phyloP scores from a whole-genome alignment of 2,888 invertebrate genomes.

The Chrysopilus asiliformis region DNA sequence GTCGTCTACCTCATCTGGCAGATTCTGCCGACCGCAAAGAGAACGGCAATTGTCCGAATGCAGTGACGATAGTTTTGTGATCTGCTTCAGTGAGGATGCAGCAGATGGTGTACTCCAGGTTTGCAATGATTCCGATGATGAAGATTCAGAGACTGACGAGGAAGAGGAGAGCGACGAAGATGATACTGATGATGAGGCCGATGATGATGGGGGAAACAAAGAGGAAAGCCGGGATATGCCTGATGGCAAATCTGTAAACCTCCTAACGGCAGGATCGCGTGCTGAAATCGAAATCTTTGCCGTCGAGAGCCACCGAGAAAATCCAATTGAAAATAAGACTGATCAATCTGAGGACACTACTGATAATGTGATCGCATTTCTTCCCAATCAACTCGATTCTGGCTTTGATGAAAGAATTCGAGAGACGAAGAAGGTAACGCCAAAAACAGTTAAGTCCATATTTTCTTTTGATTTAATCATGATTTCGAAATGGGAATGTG shows the following conservation, averaged over 20 bases:
- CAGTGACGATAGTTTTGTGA: slow-evolving; percentile 21
- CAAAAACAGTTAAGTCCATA: slow-evolving; percentile 18
- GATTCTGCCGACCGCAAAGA: too few species aligned
- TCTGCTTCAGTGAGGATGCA: slow-evolving; percentile 18
- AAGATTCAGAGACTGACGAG: slow-evolving; percentile 4
- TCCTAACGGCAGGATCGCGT: too few species aligned
- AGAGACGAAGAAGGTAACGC: slow-evolving; percentile 14
- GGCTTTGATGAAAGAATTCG: too few species aligned
- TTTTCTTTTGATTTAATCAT: not conserved
- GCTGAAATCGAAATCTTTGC: slow-evolving; percentile 6
- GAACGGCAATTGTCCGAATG: slow-evolving; percentile 20
- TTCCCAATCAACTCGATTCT: slow-evolving; percentile 18
- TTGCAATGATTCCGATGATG: slow-evolving; percentile 4
- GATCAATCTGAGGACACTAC: too few species aligned
- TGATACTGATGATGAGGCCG: slow-evolving; percentile 11
- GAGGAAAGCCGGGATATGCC: slow-evolving; percentile 4
- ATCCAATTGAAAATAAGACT: slow-evolving; percentile 7
- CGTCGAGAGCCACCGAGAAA: too few species aligned
- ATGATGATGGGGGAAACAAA: slow-evolving; percentile 7
- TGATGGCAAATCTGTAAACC: too few species aligned
- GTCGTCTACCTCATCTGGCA: too few species aligned
- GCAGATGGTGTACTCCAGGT: slow-evolving; percentile 12
- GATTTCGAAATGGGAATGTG: too few species aligned
- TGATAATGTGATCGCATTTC: too few species aligned
- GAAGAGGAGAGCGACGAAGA: slow-evolving; percentile 11